A percentile compares a stretch with the other conserved stretches of the same genome.
These are phyloP conservation scores for Hemibagrus wyckioides DNA, from an alignment of 2,113 vertebrate species.

Conservation along the genomic window DNA sequence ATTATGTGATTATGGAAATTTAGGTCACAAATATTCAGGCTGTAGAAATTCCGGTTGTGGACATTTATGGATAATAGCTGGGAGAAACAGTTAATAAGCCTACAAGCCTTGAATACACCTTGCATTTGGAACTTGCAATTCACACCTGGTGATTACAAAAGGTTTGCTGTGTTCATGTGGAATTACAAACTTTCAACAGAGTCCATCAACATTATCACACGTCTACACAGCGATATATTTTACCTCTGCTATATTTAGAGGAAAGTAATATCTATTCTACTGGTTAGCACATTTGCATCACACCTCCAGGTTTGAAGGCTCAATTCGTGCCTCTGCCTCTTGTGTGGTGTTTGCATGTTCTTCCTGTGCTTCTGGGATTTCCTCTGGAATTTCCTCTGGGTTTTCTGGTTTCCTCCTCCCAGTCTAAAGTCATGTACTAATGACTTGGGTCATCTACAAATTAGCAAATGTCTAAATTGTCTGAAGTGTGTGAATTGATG, in stretches of 20 bases:
- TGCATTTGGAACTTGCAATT: not conserved
- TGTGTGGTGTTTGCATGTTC: too few species aligned
- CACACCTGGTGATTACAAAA: not conserved
- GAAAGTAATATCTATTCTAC: not conserved
- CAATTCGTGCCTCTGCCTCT: too few species aligned
- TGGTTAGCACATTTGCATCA: not conserved
- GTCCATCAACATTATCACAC: not conserved
- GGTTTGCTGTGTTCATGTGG: not conserved
- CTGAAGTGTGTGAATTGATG: too few species aligned
- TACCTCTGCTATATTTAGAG: not conserved
- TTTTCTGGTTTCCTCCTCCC: too few species aligned
- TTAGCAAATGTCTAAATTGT: too few species aligned
- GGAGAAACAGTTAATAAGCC: not conserved
- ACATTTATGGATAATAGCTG: not conserved
- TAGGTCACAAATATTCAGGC: not conserved
- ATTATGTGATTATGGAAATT: not conserved
- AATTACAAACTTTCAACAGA: not conserved
- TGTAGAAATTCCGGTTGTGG: not conserved
- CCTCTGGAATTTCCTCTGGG: too few species aligned
- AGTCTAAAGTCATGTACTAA: too few species aligned
- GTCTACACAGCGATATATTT: not conserved
- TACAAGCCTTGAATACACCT: not conserved
- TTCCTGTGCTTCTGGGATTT: too few species aligned
- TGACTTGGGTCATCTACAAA: too few species aligned
- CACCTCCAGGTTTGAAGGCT: too few species aligned